These are phyloP conservation scores for Ctenopoma kingsleyae DNA, from an alignment of 2,797 vertebrate genomes.

Conservation along the genomic window DNA sequence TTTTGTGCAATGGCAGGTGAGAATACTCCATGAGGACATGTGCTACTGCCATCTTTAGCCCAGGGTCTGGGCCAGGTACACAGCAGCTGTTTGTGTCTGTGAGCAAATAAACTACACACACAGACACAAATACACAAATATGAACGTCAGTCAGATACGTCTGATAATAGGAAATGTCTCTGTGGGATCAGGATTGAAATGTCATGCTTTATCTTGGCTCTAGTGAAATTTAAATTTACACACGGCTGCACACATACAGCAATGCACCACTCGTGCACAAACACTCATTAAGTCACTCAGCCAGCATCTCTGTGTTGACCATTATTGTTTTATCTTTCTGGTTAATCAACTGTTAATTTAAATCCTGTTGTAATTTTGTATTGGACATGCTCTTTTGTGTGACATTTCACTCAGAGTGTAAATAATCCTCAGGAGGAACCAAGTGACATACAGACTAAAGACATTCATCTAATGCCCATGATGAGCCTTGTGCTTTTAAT, in stretches of 20 bases:
- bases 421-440: slow-evolving; percentile 58
- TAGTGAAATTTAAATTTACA: slow-evolving; percentile 15
- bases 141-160: slow-evolving; percentile 22
- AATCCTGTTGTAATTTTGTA: background rate
- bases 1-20: slow-evolving; percentile 58
- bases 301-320: slow-evolving; percentile 1
- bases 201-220: background rate
- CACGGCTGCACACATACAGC: background rate
- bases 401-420: slow-evolving; percentile 36
- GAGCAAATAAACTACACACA: slow-evolving; percentile 26
- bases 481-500: slow-evolving; percentile 71
- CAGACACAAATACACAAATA: slow-evolving; percentile 12
- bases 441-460: slow-evolving; percentile 34
- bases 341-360: slow-evolving; percentile 5
- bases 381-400: background rate
- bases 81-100: slow-evolving; percentile 56
- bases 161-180: slow-evolving; percentile 15
- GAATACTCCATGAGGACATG: slow-evolving; percentile 42
- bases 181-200: slow-evolving; percentile 9
- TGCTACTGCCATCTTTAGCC: slow-evolving; percentile 58
- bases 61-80: slow-evolving; percentile 52
- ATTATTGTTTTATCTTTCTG: slow-evolving; percentile 1
- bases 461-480: slow-evolving; percentile 48
- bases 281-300: slow-evolving; percentile 13
- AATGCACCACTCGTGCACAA: slow-evolving; percentile 1